phyloP scores from a whole-genome alignment of 2,113 vertebrate species.

The Phalacrocorax brasilianus region DNA sequence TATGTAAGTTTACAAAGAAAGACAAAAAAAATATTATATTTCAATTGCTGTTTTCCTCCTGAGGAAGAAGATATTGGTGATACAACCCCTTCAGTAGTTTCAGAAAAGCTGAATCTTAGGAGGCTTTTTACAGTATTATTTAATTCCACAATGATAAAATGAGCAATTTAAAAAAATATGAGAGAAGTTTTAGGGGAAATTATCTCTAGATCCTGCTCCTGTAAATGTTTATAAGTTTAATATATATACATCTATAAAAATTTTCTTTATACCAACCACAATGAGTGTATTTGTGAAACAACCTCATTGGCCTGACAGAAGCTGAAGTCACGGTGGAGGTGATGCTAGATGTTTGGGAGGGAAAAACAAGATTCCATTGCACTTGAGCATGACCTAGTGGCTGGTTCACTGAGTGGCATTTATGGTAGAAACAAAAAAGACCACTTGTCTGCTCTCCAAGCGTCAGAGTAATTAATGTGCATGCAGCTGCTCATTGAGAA shows the following conservation, averaged over 20 bases:
- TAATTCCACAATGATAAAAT: neutral
- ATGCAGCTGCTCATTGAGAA: neutral
- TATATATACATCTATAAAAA: neutral
- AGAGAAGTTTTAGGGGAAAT: neutral
- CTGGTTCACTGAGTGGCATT: conserved; percentile 73
- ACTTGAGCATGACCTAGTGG: conserved; percentile 82
- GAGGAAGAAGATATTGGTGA: neutral
- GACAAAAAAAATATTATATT: neutral
- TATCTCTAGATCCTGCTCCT: neutral
- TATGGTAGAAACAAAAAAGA: conserved; percentile 59
- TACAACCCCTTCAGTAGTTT: neutral
- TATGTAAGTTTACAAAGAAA: neutral
- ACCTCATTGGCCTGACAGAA: neutral
- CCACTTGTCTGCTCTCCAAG: conserved; percentile 41
- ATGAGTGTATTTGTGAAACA: neutral
- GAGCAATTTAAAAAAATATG: neutral
- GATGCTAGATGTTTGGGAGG: conserved; percentile 35
- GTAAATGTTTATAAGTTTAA: neutral
- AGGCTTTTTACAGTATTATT: neutral
- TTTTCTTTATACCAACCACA: neutral
- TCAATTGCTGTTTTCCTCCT: neutral
- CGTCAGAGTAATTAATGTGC: neutral
- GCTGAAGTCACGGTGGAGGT: conserved; percentile 8
- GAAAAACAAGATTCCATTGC: conserved; percentile 66
- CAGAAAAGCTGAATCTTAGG: neutral